Conservation (phyloP, 2,113 vertebrate species). For the Caracal caracal region DNA sequence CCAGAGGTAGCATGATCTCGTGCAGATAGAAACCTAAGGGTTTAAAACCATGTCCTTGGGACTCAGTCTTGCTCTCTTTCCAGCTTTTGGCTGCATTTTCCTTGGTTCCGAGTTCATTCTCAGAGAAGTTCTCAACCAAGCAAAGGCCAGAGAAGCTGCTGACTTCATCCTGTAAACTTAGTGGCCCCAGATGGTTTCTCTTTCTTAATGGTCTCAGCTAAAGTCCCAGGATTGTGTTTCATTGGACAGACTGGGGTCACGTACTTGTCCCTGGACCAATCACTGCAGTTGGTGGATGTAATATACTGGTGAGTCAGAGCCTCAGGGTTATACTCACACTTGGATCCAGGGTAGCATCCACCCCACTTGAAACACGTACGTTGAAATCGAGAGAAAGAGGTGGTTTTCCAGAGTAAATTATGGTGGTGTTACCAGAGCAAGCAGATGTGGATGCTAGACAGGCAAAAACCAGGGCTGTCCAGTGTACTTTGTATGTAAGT, state of each 20-base stretch:
- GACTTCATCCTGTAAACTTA: background rate
- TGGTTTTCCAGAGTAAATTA: background rate
- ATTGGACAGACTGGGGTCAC: background rate
- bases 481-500: rapidly evolving
- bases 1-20: rapidly evolving
- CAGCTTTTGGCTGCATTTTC: background rate
- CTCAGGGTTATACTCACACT: background rate
- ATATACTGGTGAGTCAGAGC: too few species aligned
- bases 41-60: background rate
- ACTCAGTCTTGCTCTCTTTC: background rate
- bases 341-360: background rate
- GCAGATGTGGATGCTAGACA: background rate
- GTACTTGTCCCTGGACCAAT: background rate
- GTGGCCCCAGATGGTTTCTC: background rate
- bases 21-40: background rate
- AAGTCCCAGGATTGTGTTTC: background rate
- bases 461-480: background rate
- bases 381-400: background rate
- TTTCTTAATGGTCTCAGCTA: background rate
- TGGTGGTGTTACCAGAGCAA: background rate
- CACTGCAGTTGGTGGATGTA: too few species aligned
- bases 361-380: background rate
- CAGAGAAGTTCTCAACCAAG: background rate
- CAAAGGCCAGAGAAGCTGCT: background rate
- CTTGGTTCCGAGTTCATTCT: background rate